Base-by-base conservation (phyloP, 2,888 invertebrate species). In the Hypomecis punctinalis region DNA sequence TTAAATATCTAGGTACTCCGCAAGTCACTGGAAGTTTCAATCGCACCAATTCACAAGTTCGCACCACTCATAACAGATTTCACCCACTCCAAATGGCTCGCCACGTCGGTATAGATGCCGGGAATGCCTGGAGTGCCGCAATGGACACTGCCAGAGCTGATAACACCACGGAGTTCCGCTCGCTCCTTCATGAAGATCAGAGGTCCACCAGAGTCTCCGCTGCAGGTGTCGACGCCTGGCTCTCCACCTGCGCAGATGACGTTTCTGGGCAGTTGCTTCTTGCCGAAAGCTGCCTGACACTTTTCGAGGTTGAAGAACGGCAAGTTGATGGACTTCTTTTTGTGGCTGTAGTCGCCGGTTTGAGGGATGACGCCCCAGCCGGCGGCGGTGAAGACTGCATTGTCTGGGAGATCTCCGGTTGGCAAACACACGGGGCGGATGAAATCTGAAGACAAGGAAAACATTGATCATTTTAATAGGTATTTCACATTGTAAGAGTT, bases 171-270 rank as follows among this genome's bases (percentile, higher is more conserved):
- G 0, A 89, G 51, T 42, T 86, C 85, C 0, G 71, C 74, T 4
- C 59, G 75, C 0, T 73, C 68, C 10, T 72, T 75, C 8, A 75
- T 47, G 71, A 78, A 78, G 3, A 81, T 76, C 0, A 89, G 57
- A 2, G 89, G 89, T 0, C 89, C 88, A 0, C 89, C 89, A 0
- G 88, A 88, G 61, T 89, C 89, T 0, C 89, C 89, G 4, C 78
- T 75, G 67, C 89, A 89, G 0, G 85, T 84, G 33, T 89, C 89
- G 0, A 84, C 62, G 0, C 76, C 80, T 0, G 71, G 68, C 58
- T 78, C 69, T 0, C 88, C 89, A 0, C 89, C 89, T 0, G 89
- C 89, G 37, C 89, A 89, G 6, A 89, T 80, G 0, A 76, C 67
- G 11, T 77, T 71, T 0, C 77, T 57, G 0, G 86, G 84, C 0